Percentiles rank a stretch among this genome's conserved stretches.
These are phyloP conservation scores for Prosapia bicincta DNA, from an alignment of 2,888 invertebrate genomes.

Conservation along the genomic window DNA sequence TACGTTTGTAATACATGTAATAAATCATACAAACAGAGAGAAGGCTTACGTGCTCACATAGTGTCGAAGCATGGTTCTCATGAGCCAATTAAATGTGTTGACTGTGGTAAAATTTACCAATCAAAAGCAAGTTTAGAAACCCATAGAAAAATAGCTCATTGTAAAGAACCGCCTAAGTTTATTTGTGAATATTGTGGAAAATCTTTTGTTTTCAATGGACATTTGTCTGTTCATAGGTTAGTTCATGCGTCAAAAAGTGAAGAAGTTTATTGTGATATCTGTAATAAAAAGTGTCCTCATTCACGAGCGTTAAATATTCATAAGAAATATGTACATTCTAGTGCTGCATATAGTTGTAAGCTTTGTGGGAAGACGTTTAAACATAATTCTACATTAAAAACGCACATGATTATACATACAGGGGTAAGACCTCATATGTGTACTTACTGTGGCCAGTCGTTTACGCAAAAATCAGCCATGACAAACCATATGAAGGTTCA, in stretches of 20 bases:
- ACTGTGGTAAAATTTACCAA: not conserved
- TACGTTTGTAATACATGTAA: not conserved
- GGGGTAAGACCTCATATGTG: not conserved
- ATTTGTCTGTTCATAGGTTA: not conserved
- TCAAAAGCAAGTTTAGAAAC: not conserved
- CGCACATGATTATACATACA: not conserved
- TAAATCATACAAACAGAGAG: not conserved
- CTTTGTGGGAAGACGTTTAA: not conserved
- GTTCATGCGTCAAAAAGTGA: not conserved
- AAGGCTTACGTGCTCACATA: not conserved
- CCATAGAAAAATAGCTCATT: not conserved
- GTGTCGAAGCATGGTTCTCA: not conserved
- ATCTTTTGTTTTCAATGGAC: not conserved
- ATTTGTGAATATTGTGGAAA: not conserved
- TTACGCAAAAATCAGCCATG: not conserved
- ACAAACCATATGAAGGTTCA: not conserved
- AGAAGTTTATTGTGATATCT: not conserved
- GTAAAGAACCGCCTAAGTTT: not conserved
- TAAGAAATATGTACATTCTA: not conserved
- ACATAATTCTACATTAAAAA: not conserved
- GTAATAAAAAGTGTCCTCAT: not conserved
- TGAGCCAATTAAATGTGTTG: not conserved
- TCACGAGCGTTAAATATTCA: not conserved
- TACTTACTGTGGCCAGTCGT: not conserved
- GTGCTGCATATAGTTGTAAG: not conserved